These are phyloP conservation scores for Muscicapa striata DNA, from an alignment of 2,797 vertebrate genomes.

Conservation along the genomic window DNA sequence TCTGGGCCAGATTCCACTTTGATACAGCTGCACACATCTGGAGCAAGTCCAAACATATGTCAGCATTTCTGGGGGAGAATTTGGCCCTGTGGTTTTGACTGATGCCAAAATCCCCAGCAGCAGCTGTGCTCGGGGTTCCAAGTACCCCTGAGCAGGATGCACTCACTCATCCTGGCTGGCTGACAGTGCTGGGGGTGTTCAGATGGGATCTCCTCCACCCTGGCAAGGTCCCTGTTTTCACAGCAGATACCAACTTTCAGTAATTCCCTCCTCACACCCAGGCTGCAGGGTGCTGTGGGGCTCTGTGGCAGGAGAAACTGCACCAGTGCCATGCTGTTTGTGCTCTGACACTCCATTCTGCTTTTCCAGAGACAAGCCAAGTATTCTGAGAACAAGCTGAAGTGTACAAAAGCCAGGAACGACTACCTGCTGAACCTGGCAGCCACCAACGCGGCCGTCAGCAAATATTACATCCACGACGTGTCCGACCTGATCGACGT, in stretches of 20 bases:
- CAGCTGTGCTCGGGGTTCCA: not conserved
- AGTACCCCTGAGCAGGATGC: not conserved
- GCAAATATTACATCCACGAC: conserved; percentile 98
- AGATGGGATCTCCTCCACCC: not conserved
- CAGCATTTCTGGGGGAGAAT: not conserved
- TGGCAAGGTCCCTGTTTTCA: not conserved
- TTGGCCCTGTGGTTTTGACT: not conserved
- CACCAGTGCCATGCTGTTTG: not conserved
- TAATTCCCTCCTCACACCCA: not conserved
- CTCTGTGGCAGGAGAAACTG: not conserved
- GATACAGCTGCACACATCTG: conserved; percentile 44
- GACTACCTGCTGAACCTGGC: conserved; percentile 96
- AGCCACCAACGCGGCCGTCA: conserved; percentile 92
- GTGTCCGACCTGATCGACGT: conserved; percentile 98
- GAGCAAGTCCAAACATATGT: not conserved
- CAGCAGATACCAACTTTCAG: not conserved
- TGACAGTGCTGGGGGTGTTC: not conserved
- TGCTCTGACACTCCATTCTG: not conserved
- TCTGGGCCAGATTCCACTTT: conserved; percentile 29
- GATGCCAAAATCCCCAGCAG: conserved; percentile 26
- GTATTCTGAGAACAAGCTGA: conserved; percentile 98
- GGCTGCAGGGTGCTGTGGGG: not conserved
- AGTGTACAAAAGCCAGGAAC: conserved; percentile 96
- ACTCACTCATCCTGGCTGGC: accelerated
- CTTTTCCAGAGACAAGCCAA: conserved; percentile 92